Percentiles rank a stretch among this genome's conserved stretches.
Evolutionary conservation across 1,140 invertebrate species (phyloP).

Genomic region (Trissolcus basalis): DNA sequence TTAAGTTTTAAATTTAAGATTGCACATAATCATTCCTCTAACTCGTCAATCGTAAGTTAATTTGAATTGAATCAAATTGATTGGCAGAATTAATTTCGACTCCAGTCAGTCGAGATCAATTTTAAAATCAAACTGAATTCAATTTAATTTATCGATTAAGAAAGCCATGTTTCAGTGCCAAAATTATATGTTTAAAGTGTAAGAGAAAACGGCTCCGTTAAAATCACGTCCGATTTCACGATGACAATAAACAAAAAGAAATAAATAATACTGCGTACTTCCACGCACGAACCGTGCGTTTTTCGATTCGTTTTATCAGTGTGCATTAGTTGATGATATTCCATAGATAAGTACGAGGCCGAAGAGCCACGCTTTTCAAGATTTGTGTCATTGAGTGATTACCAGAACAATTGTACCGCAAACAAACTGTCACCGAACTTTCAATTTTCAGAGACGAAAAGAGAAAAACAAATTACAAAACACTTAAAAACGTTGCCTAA

Average conservation of each 20-base stretch:
- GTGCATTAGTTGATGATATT: slow-evolving; percentile 41
- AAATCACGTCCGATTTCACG: slow-evolving; percentile 49
- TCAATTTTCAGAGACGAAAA: too few species aligned
- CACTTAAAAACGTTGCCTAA: too few species aligned
- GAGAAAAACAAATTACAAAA: too few species aligned
- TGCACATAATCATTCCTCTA: slow-evolving; percentile 38
- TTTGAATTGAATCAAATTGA: too few species aligned
- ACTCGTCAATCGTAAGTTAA: slow-evolving; percentile 9
- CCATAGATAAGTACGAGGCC: slow-evolving; percentile 47
- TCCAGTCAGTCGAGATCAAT: too few species aligned
- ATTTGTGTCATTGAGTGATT: slow-evolving; percentile 6
- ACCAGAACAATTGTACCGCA: too few species aligned
- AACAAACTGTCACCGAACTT: too few species aligned
- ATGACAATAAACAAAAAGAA: slow-evolving; percentile 54
- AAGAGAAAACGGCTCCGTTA: slow-evolving; percentile 44
- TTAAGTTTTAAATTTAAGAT: slow-evolving; percentile 35
- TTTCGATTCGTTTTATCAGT: slow-evolving; percentile 58
- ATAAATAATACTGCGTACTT: slow-evolving; percentile 52
- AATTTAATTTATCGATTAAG: too few species aligned
- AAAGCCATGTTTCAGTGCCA: slow-evolving; percentile 20
- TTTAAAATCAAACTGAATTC: too few species aligned
- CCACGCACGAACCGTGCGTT: slow-evolving; percentile 29
- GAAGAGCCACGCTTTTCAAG: slow-evolving; percentile 20
- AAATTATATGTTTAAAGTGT: slow-evolving; percentile 8
- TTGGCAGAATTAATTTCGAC: too few species aligned